phyloP scores from a whole-genome alignment of 1,140 invertebrate species.

The Eciton burchellii region DNA sequence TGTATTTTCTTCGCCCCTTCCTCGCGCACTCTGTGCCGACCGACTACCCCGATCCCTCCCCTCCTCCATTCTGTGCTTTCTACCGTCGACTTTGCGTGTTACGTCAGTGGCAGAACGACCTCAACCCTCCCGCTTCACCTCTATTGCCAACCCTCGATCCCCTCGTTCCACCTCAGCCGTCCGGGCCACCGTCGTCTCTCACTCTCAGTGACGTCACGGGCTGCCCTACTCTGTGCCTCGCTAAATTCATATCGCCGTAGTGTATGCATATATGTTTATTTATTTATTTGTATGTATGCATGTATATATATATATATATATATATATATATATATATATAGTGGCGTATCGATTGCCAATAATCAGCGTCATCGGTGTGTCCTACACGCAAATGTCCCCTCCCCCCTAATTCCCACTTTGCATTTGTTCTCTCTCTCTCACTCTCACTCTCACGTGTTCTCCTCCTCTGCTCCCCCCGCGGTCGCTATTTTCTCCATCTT shows the following conservation, averaged over 20 bases:
- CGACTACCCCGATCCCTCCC: constrained; percentile 32
- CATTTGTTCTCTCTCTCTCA: constrained; percentile 23
- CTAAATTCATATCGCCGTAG: constrained; percentile 68
- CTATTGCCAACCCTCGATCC: constrained; percentile 49
- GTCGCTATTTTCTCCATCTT: constrained; percentile 33
- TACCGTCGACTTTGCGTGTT: constrained; percentile 67
- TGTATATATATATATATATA: background rate
- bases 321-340: constrained; percentile 5
- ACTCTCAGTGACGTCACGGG: constrained; percentile 65
- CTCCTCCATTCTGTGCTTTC: constrained; percentile 46
- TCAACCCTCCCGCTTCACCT: constrained; percentile 62
- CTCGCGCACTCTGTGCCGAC: constrained; percentile 35
- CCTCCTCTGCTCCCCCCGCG: background rate
- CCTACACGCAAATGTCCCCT: constrained; percentile 10
- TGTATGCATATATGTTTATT: constrained; percentile 9
- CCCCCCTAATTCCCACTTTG: constrained; percentile 8
- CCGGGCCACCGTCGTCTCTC: constrained; percentile 41
- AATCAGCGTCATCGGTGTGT: constrained; percentile 52
- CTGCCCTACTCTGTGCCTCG: constrained; percentile 70
- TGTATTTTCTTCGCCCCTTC: background rate
- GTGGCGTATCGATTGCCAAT: constrained; percentile 61
- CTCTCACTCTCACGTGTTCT: background rate
- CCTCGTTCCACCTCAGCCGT: constrained; percentile 61
- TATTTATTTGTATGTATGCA: constrained; percentile 21
- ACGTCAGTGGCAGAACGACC: constrained; percentile 74